Evolutionary conservation across 2,113 vertebrate genomes (phyloP).

Genomic region (Cheirogaleus medius): DNA sequence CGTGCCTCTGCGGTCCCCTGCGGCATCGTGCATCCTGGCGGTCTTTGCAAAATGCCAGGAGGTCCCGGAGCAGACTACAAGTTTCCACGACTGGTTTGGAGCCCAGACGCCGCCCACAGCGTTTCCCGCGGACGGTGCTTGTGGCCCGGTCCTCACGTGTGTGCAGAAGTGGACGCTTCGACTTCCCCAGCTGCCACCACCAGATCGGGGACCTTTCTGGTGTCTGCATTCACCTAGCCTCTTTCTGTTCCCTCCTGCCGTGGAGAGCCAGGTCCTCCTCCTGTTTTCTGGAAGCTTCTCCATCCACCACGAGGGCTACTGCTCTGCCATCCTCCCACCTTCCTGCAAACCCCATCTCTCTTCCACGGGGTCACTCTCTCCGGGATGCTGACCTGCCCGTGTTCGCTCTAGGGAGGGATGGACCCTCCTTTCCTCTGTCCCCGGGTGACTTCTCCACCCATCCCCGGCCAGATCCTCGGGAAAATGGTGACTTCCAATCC

Average conservation of each 20-base stretch:
- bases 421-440: background rate
- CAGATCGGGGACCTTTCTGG: background rate
- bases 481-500: background rate
- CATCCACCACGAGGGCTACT: rapidly evolving
- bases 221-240: background rate
- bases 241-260: background rate
- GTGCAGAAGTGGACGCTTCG: background rate
- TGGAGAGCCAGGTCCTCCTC: background rate
- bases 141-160: background rate
- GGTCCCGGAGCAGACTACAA: background rate
- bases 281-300: background rate
- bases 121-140: background rate
- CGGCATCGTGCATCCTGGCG: too few relatives aligned
- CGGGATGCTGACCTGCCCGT: background rate
- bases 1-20: too few relatives aligned
- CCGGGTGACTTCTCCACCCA: background rate
- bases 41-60: background rate
- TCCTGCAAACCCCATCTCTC: background rate
- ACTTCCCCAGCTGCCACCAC: background rate
- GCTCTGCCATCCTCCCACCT: background rate
- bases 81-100: rapidly evolving
- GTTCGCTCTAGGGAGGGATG: background rate
- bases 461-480: background rate
- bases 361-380: background rate
- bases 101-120: rapidly evolving